Conservation (phyloP, 2,113 vertebrate species). For the Poeciliopsis occidentalis region DNA sequence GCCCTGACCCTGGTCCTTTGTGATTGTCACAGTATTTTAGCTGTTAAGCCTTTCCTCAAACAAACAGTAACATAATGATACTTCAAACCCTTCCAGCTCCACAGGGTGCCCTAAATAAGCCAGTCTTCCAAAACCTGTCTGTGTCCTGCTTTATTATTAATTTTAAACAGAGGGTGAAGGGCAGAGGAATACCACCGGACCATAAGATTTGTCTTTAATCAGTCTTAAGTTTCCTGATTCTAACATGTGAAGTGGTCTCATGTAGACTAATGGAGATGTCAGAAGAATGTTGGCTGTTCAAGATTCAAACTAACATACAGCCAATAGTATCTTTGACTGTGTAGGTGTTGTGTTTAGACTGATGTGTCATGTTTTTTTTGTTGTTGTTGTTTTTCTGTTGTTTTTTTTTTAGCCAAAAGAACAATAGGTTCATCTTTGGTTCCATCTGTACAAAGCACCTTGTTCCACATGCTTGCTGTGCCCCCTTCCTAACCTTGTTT, state of each 20-base stretch:
- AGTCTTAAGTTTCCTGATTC: not conserved
- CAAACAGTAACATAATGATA: constrained; percentile 83
- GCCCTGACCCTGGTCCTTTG: constrained; percentile 73
- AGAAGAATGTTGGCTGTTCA: not conserved
- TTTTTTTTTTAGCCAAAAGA: too few relatives aligned
- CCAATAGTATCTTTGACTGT: not conserved
- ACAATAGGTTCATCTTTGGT: too few relatives aligned
- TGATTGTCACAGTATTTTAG: constrained; percentile 74
- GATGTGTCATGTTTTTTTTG: too few relatives aligned
- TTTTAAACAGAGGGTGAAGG: constrained; percentile 66
- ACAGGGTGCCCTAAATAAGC: constrained; percentile 71
- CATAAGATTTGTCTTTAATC: constrained; percentile 29
- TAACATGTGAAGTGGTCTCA: constrained; percentile 10
- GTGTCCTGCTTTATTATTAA: constrained; percentile 70
- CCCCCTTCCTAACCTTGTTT: too few relatives aligned
- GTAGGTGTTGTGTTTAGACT: not conserved
- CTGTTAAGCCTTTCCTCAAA: constrained; percentile 77
- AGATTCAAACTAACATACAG: not conserved
- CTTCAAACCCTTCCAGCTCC: constrained; percentile 79
- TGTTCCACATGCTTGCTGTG: too few relatives aligned
- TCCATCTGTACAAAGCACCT: too few relatives aligned
- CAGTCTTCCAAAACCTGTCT: constrained; percentile 45
- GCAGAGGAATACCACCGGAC: constrained; percentile 58
- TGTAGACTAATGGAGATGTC: constrained; percentile 11
- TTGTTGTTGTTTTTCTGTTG: too few relatives aligned